Conservation (phyloP, 2,888 invertebrate genomes). For the Acanthosepion pharaonis region DNA sequence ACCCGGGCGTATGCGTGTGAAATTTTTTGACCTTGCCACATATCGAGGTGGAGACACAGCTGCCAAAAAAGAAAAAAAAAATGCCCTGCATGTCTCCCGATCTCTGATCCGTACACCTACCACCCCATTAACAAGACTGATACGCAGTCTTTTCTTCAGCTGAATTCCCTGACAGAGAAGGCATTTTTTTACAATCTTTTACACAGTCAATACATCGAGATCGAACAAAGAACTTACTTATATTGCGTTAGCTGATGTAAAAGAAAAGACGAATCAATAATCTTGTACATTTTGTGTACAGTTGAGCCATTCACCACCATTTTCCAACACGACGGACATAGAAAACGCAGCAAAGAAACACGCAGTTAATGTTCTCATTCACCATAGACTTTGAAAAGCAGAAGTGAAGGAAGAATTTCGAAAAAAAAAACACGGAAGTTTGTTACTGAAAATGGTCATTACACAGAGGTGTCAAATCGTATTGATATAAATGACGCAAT, state of each 20-base stretch:
- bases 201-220: not conserved
- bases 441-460: too few relatives aligned
- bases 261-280: not conserved
- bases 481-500: too few relatives aligned
- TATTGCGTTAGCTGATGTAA: not conserved
- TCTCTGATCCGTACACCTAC: not conserved
- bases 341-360: not conserved
- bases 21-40: too few relatives aligned
- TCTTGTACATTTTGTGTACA: not conserved
- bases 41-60: too few relatives aligned
- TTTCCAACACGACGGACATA: not conserved
- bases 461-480: too few relatives aligned
- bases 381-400: not conserved
- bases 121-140: not conserved
- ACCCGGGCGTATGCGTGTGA: too few relatives aligned
- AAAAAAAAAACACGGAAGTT: too few relatives aligned
- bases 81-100: not conserved
- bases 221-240: not conserved
- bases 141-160: not conserved
- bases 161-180: not conserved
- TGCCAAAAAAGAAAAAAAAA: too few relatives aligned
- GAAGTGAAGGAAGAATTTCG: too few relatives aligned
- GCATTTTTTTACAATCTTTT: not conserved
- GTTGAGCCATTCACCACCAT: not conserved
- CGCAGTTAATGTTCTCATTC: not conserved